Conservation (phyloP, 2,888 invertebrate genomes). For the Meiosimyza platycephala region DNA sequence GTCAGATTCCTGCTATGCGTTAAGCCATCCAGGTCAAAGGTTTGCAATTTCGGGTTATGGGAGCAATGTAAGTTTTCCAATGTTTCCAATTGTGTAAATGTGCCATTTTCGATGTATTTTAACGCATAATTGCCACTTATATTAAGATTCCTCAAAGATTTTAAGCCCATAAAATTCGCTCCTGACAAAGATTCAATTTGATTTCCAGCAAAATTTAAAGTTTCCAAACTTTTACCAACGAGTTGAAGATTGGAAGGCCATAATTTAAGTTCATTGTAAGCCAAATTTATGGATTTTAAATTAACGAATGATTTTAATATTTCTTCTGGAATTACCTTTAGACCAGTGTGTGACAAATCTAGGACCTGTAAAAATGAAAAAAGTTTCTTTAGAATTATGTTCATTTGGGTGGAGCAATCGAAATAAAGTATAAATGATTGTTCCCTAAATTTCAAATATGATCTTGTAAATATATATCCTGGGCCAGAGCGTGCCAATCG, state of each 20-base stretch:
- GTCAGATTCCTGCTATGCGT: conserved; percentile 55
- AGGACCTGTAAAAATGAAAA: conserved; percentile 65
- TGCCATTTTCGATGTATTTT: conserved; percentile 70
- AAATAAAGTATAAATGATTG: no score
- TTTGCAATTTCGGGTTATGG: conserved; percentile 70
- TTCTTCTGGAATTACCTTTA: conserved; percentile 70
- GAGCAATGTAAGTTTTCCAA: conserved; percentile 67
- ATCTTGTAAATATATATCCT: background rate
- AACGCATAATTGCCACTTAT: conserved; percentile 72
- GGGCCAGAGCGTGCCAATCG: no score
- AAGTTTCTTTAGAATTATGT: background rate
- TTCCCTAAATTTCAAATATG: background rate
- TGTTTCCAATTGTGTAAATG: conserved; percentile 69
- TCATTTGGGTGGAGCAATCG: no score
- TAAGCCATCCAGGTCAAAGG: conserved; percentile 72
- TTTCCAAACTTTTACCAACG: conserved; percentile 70
- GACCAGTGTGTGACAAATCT: conserved; percentile 72
- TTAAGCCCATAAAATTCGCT: conserved; percentile 72
- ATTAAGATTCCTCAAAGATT: conserved; percentile 71
- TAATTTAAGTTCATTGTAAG: conserved; percentile 72
- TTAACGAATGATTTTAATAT: conserved; percentile 69
- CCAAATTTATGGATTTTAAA: conserved; percentile 71
- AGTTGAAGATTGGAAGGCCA: conserved; percentile 72
- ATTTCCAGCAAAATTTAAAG: conserved; percentile 74
- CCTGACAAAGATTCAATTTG: conserved; percentile 71